Evolutionary conservation across 2,888 invertebrate species (phyloP), one percentile per base, ranked within the genome.

Genomic region (Caenorhabditis sp.): DNA sequence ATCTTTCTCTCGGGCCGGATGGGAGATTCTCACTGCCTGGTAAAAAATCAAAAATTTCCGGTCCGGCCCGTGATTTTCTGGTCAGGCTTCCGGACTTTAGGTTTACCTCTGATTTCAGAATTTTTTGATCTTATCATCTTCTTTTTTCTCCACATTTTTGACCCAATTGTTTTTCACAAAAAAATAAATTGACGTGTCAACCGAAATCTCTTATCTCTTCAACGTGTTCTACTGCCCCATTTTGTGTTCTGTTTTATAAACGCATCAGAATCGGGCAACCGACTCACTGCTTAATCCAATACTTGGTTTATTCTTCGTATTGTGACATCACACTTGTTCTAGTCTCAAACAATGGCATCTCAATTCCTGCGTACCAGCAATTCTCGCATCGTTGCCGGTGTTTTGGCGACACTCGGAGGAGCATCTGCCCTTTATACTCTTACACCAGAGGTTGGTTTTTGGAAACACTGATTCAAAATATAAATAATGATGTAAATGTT

Each of bases 391-490:
- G 64, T 69, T 50, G 68, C 76, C 55, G 71, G 76, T 55, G 68
- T 76, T 50, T 64, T 74, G 58, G 75, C 75, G 26, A 70, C 75
- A 14, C 66, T 73, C 26, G 76, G 76, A 58, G 78, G 63, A 31
- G 76, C 73, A 54, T 66, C 78, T n/a, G 70, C 71, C 36, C 19
- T 78, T 51, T 78, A 78, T 65, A 66, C 73, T 0, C 61, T 78
- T 43, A 73, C 70, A 50, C 78, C 78, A 36, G 64, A 70, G 65
- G 76, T 76, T 23, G 1, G 37, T 31, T 10, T 31, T 21, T 36
- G 10, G 54, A 53, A 21, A 27, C 14, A 37, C 12, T 37, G 27
- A 2, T 2, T 21, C n/a, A n/a, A n/a, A n/a, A n/a, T n/a, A n/a
- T n/a, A n/a, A n/a, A n/a, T n/a, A n/a, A n/a, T n/a, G n/a, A n/a